Percentiles rank a stretch among this genome's conserved stretches.
Conservation (phyloP, 2,888 invertebrate species). For the Lomographa bimaculata region DNA sequence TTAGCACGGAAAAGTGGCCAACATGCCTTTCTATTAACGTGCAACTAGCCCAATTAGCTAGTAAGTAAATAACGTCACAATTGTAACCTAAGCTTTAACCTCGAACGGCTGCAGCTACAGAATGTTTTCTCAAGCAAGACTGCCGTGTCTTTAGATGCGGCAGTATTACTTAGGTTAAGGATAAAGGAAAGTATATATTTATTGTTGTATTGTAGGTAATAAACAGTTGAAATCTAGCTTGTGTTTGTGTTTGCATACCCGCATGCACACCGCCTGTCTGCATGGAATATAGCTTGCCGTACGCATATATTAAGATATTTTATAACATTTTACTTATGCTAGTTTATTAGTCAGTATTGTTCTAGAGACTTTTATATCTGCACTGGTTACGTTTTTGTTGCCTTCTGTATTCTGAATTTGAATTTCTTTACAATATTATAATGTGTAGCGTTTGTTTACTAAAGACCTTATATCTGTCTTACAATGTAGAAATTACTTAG, state of each 20-base stretch:
- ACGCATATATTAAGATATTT: constrained; percentile 9
- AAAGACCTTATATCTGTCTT: too few species aligned
- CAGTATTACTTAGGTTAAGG: constrained; percentile 4
- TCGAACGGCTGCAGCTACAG: constrained; percentile 32
- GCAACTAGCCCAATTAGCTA: constrained; percentile 15
- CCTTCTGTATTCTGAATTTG: too few species aligned
- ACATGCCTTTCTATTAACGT: too few species aligned
- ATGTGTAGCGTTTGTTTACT: too few species aligned
- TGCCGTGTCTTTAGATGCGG: not conserved
- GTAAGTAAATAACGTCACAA: constrained; percentile 36
- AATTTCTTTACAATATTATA: too few species aligned
- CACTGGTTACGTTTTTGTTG: too few species aligned
- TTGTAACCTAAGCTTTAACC: constrained; percentile 49
- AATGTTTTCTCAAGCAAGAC: constrained; percentile 14
- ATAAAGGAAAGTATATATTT: too few species aligned
- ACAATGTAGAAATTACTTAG: too few species aligned
- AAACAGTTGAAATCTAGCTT: constrained; percentile 57
- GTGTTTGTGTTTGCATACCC: constrained; percentile 62
- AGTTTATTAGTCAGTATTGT: too few species aligned
- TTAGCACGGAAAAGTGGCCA: too few species aligned
- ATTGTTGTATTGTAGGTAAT: constrained; percentile 47
- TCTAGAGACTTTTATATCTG: too few species aligned
- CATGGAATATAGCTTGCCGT: constrained; percentile 33
- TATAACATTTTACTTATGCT: too few species aligned
- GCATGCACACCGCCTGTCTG: constrained; percentile 53